Evolutionary conservation across 2,797 vertebrate genomes (phyloP).

Genomic region (Brachyalestes nurse): DNA sequence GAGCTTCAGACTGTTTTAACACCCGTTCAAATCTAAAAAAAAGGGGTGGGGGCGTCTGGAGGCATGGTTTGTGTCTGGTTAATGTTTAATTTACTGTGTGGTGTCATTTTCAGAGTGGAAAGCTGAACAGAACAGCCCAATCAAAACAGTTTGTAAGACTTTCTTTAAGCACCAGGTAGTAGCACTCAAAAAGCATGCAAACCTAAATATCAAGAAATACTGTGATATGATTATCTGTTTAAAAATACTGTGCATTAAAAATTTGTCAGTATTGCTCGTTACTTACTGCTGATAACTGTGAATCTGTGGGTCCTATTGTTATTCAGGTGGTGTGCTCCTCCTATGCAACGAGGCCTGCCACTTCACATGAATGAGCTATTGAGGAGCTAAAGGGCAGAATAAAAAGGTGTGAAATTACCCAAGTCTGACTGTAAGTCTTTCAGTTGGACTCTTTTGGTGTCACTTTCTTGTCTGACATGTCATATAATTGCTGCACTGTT

Average conservation of each 20-base stretch:
- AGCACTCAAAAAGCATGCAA: no score
- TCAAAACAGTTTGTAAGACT: no score
- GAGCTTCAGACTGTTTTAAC: no score
- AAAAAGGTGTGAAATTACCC: constrained; percentile 19
- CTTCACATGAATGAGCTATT: constrained; percentile 2
- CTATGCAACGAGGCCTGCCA: background rate
- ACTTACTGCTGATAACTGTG: no score
- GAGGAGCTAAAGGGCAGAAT: background rate
- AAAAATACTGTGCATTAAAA: background rate
- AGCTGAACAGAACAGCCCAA: no score
- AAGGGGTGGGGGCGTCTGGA: no score
- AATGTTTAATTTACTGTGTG: no score
- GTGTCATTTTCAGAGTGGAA: no score
- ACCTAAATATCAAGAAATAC: background rate
- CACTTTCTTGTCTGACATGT: background rate
- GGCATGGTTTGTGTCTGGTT: no score
- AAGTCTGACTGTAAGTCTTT: background rate
- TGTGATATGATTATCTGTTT: background rate
- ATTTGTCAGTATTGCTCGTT: background rate
- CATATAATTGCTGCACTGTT: background rate
- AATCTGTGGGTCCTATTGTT: background rate
- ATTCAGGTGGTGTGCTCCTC: constrained; percentile 6
- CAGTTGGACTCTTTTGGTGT: background rate
- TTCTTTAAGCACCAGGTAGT: no score
- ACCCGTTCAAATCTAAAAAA: no score